A percentile compares a stretch with the other conserved stretches of the same genome.
Conservation (phyloP, 1,140 invertebrate genomes). For the Tetramorium simillimum region DNA sequence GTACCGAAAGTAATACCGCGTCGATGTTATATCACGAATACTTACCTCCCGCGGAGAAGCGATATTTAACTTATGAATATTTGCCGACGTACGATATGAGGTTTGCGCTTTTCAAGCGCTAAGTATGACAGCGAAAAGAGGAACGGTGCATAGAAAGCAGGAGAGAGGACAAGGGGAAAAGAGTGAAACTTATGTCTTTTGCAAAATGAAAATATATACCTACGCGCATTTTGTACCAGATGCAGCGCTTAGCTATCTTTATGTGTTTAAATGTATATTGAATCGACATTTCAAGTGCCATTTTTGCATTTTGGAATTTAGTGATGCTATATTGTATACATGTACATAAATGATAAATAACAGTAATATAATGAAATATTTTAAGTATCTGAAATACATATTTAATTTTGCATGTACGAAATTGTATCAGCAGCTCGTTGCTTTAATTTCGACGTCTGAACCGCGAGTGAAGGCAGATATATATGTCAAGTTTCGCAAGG, state of each 20-base stretch:
- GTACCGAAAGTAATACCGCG: slow-evolving; percentile 66
- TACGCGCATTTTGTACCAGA: background rate
- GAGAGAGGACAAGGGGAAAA: background rate
- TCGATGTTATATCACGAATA: slow-evolving; percentile 66
- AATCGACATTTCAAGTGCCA: background rate
- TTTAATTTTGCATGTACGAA: background rate
- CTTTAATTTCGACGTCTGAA: background rate
- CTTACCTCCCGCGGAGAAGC: slow-evolving; percentile 62
- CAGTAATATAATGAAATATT: background rate
- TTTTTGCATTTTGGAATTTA: background rate
- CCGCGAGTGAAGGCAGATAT: background rate
- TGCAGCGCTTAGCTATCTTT: background rate
- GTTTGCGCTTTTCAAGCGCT: slow-evolving; percentile 80
- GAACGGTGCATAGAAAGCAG: background rate
- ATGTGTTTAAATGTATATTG: background rate
- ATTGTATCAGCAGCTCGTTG: background rate
- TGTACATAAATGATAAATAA: background rate
- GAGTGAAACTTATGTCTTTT: slow-evolving; percentile 9
- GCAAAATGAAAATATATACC: slow-evolving; percentile 37
- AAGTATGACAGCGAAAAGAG: slow-evolving; percentile 17
- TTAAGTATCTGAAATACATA: background rate
- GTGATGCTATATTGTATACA: background rate
- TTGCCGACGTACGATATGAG: slow-evolving; percentile 82
- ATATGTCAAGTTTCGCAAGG: background rate
- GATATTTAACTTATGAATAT: slow-evolving; percentile 83